Conservation (phyloP, 92 coral and sea anemone genomes). For the Actinernus sp. region DNA sequence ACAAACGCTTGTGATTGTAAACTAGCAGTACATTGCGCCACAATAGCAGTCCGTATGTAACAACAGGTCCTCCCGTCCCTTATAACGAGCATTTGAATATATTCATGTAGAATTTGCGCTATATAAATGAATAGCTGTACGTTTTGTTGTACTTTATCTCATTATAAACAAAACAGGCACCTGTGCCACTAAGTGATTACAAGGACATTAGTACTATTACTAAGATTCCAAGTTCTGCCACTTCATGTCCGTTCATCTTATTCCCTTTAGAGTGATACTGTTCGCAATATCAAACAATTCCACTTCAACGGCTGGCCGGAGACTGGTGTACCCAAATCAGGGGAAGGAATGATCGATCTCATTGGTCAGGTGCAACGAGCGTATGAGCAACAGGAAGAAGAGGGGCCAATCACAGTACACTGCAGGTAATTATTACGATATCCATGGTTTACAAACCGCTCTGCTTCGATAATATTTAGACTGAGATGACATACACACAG, state of each 20-base stretch:
- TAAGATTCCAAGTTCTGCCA: not conserved
- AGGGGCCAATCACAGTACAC: constrained; percentile 95
- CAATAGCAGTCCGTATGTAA: no score
- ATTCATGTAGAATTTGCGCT: no score
- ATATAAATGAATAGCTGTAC: no score
- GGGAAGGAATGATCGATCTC: constrained; percentile 92
- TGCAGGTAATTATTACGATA: no score
- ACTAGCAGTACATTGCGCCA: no score
- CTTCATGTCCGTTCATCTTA: not conserved
- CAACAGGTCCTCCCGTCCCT: no score
- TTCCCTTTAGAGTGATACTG: constrained; percentile 69
- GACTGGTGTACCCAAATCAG: constrained; percentile 79
- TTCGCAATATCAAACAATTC: constrained; percentile 89
- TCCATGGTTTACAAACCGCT: no score
- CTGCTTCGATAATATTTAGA: no score
- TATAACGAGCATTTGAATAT: no score
- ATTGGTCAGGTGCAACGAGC: constrained; percentile 95
- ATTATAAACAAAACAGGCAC: no score
- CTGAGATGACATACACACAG: no score
- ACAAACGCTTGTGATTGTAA: no score
- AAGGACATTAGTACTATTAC: not conserved
- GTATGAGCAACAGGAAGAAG: constrained; percentile 88
- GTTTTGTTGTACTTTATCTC: not conserved
- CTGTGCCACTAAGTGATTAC: not conserved
- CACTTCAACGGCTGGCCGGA: constrained; percentile 97